Evolutionary conservation across 2,888 invertebrate species (phyloP).

Genomic region (Eledona agricola): DNA sequence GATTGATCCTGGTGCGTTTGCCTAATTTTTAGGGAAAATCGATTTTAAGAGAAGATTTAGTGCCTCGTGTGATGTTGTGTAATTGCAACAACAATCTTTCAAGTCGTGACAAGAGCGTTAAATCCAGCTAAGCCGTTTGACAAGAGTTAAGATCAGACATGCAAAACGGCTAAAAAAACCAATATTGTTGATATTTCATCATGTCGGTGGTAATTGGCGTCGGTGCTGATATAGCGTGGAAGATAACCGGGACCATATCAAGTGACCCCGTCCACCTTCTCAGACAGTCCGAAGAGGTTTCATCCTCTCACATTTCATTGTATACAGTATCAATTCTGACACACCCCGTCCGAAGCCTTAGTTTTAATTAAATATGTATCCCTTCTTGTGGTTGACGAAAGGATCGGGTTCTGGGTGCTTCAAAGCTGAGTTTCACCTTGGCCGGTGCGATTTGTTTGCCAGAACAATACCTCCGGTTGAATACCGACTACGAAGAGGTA

Average conservation of each 20-base stretch:
- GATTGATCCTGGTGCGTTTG: too few relatives aligned
- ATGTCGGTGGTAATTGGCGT: slow-evolving; percentile 8
- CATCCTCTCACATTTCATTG: slow-evolving; percentile 29
- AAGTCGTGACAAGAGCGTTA: too few relatives aligned
- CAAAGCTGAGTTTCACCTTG: slow-evolving; percentile 11
- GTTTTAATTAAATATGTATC: slow-evolving; percentile 29
- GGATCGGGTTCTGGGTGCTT: slow-evolving; percentile 5
- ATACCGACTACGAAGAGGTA: slow-evolving; percentile 20
- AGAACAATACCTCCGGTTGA: slow-evolving; percentile 21
- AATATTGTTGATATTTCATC: too few relatives aligned
- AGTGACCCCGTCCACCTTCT: slow-evolving; percentile 22
- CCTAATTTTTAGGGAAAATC: too few relatives aligned
- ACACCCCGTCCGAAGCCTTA: slow-evolving; percentile 31
- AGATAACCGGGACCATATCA: slow-evolving; percentile 23
- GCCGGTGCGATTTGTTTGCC: slow-evolving; percentile 8
- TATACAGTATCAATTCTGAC: slow-evolving; percentile 23
- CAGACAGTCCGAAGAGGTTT: slow-evolving; percentile 28
- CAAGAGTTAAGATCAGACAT: too few relatives aligned
- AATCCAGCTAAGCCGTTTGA: too few relatives aligned
- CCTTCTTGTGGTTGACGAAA: background rate
- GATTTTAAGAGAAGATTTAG: slow-evolving; percentile 11
- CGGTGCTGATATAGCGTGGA: slow-evolving; percentile 17
- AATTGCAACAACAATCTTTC: too few relatives aligned
- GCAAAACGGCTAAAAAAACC: too few relatives aligned
- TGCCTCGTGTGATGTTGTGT: too few relatives aligned